A percentile compares a stretch with the other conserved stretches of the same genome.
These are phyloP conservation scores for Eupithecia centaureata DNA, from an alignment of 2,888 invertebrate genomes.

Conservation along the genomic window DNA sequence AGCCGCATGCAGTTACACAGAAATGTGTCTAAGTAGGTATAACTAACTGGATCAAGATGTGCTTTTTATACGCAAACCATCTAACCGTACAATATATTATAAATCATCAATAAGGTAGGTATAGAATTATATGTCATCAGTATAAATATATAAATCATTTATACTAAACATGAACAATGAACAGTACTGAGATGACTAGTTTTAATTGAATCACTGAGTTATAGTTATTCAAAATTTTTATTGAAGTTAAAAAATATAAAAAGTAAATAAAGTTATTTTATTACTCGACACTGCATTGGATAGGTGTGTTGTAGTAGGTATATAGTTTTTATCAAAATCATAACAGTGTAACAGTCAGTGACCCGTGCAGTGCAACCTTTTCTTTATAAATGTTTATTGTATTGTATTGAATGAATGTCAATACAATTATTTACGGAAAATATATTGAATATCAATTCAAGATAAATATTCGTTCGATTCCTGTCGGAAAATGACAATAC, in stretches of 20 bases:
- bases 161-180: too few species aligned
- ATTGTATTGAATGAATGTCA: conserved; percentile 80
- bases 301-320: too few species aligned
- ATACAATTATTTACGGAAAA: conserved; percentile 77
- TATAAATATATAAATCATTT: neutral
- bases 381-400: conserved; percentile 69
- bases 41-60: neutral
- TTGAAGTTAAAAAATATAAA: too few species aligned
- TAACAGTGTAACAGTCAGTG: conserved; percentile 52
- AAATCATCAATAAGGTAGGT: neutral
- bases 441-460: conserved; percentile 80
- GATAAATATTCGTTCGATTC: conserved; percentile 77
- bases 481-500: conserved; percentile 69
- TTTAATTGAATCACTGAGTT: neutral
- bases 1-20: conserved; percentile 48
- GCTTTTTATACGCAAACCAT: neutral
- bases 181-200: neutral
- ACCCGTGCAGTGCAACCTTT: conserved; percentile 79
- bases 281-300: neutral
- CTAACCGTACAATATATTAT: neutral
- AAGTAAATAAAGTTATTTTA: neutral
- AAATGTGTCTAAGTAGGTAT: conserved; percentile 19
- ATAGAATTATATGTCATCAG: neutral
- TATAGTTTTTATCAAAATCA: neutral
- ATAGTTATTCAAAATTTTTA: neutral